Base-by-base conservation (phyloP, 2,888 invertebrate genomes). In the Pimpla rufipes region DNA sequence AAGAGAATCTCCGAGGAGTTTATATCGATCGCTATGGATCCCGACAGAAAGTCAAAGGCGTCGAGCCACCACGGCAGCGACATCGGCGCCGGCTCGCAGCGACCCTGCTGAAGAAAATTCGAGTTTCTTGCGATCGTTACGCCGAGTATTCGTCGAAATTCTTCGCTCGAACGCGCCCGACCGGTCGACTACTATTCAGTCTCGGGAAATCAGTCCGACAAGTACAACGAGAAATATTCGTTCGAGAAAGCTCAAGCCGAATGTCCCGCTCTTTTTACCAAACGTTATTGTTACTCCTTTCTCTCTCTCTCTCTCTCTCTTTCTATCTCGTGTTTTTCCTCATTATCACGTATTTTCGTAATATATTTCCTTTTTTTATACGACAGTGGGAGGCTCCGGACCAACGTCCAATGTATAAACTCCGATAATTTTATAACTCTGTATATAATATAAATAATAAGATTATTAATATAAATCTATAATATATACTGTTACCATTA, bases 1-100 rank as follows among this genome's bases (percentile, higher is more conserved):
- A 93, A 93, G 74, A 92, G 90, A 85, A 93, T 93, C 71, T 92
- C 93, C 37, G 93, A 93, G 59, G 93, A 92, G 76, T 93, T 93
- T 78, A 93, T 93, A 71, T 91, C 92, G n/a, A 93, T 93, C 66
- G 93, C 93, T 4, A 92, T 92, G 92, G 93, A 93, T 81, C 93
- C 93, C 2, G 93, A 93, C 35, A 89, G 91, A 78, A 93, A 93
- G 81, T 92, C 92, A 0, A 92, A 91, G 82, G 88, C 90, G 11
- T 91, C 91, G 18, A 92, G 92, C 23, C 90, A 90, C 85, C 89
- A 91, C 59, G 91, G 91, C n/a, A 93, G 92, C 82, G 92, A 93
- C 40, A 89, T 91, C 6, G 90, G 87, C 16, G 76, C 87, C 16
- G 71, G 87, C 8, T 18, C 74, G 23, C 74, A 75, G 42, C 74